Base-by-base conservation (phyloP, 64 coral and sea anemone species). In the Dendronephthya gigantea region DNA sequence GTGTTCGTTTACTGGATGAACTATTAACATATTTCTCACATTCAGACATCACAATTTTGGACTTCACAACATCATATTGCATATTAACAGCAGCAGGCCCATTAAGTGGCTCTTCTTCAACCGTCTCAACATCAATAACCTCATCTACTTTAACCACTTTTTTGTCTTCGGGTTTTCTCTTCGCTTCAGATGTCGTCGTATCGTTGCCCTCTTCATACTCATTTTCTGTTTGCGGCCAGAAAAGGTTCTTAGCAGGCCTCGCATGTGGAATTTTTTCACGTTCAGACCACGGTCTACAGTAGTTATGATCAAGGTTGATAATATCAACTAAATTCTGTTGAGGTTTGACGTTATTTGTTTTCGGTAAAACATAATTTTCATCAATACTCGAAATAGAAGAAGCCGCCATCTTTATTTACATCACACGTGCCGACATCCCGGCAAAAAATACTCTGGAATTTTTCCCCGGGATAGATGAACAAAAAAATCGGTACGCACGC, bases 221-320 rank as follows among this genome's bases (percentile, higher is more conserved):
- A 0, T 83, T 87, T 1, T 90, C 87, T 14, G 74, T 85, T 87
- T 90, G 88, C 25, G 89, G 59, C 50, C 91, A 62, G 82, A 98
- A 98, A 19, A 98, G 83, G n/a, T 90, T 91, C 39, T 93, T 98
- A 28, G 93, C 90, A 0, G 95, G 95, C 10, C 92, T 90, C 29
- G 92, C 92, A 55, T 98, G 93, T 48, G 89, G 87, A 7, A 92
- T 92, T 39, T 93, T 90, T 30, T 90, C 92, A 35, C 93, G 95
- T 25, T 92, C 90, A 85, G 95, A 98, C 95, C 95, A 98, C 86
- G 95, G 95, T 48, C 93, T 98, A 2, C 92, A 83, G 59, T 98
- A 98, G 0, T 90, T 90, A 40, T 98, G 95, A 83, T 98, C 95
- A 35, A 92, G 84, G 34, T 88, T 82, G 62, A 98, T 93, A 28